A percentile compares a stretch with the other conserved stretches of the same genome.
Conservation (phyloP, 1,140 invertebrate species). For the Drosophila kanapiae region DNA sequence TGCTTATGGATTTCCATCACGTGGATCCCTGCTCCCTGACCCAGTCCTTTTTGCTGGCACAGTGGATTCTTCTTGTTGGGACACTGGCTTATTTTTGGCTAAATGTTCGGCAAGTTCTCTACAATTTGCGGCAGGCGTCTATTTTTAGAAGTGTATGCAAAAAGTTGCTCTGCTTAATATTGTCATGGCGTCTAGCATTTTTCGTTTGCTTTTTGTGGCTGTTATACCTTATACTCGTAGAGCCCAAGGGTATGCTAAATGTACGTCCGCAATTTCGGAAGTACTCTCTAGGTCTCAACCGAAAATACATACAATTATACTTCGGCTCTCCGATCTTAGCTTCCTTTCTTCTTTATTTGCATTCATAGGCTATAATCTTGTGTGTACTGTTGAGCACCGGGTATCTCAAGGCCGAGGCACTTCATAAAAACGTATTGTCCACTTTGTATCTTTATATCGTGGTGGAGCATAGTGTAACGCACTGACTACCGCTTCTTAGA, state of each 20-base stretch:
- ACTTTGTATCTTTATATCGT: background rate
- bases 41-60: too few species aligned
- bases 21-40: background rate
- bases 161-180: constrained; percentile 17
- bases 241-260: background rate
- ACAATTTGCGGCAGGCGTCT: background rate
- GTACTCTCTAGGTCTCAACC: background rate
- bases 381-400: background rate
- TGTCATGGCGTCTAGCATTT: constrained; percentile 7
- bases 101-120: constrained; percentile 4
- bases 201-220: background rate
- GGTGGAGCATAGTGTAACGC: background rate
- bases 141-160: constrained; percentile 31
- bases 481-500: background rate
- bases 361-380: background rate
- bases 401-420: background rate
- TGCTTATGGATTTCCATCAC: constrained; percentile 24
- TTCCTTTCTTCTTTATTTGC: background rate
- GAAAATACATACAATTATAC: background rate
- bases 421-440: too few species aligned
- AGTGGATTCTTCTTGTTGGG: background rate
- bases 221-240: background rate
- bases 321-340: background rate
- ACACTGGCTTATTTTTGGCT: background rate
- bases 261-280: background rate